These are phyloP conservation scores for Catostylus mosaicus DNA, from an alignment of 30 jellyfish, hydroid and myxozoan genomes.

Conservation along the genomic window DNA sequence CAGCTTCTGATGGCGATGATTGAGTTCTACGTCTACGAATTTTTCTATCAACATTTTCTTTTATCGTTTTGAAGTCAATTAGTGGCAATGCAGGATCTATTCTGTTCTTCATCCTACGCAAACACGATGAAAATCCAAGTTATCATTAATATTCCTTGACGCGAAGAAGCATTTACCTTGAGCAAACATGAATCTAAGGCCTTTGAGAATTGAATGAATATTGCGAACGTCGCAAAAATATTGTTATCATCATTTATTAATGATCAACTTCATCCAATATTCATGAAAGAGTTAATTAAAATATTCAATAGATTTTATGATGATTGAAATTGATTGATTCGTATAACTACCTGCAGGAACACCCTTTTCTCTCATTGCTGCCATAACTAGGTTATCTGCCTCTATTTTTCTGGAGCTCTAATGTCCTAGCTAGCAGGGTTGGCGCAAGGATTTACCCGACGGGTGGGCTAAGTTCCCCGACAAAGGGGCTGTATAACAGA, in stretches of 20 bases:
- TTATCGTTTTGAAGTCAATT: conserved; percentile 26
- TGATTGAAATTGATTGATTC: not conserved
- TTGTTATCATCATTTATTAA: not conserved
- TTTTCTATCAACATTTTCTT: conserved; percentile 35
- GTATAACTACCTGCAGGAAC: not conserved
- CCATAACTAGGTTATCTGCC: no score
- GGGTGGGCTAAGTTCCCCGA: no score
- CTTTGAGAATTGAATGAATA: not conserved
- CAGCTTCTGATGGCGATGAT: conserved; percentile 30
- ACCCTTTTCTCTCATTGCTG: not conserved
- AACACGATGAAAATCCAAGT: not conserved
- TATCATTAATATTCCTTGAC: not conserved
- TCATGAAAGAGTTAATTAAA: not conserved
- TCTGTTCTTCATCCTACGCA: conserved; percentile 37
- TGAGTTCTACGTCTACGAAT: conserved; percentile 25
- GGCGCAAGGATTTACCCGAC: no score
- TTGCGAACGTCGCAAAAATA: not conserved
- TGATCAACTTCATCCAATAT: not conserved
- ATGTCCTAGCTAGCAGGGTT: no score
- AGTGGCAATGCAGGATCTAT: conserved; percentile 48
- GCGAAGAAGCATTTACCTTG: not conserved
- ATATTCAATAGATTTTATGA: not conserved
- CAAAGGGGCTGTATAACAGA: no score
- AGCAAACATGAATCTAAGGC: no score
- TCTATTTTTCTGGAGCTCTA: no score